A percentile compares a stretch with the other conserved stretches of the same genome.
These are phyloP conservation scores for Sanderia malayensis DNA, from an alignment of 30 jellyfish, hydroid and myxozoan species.

Conservation along the genomic window DNA sequence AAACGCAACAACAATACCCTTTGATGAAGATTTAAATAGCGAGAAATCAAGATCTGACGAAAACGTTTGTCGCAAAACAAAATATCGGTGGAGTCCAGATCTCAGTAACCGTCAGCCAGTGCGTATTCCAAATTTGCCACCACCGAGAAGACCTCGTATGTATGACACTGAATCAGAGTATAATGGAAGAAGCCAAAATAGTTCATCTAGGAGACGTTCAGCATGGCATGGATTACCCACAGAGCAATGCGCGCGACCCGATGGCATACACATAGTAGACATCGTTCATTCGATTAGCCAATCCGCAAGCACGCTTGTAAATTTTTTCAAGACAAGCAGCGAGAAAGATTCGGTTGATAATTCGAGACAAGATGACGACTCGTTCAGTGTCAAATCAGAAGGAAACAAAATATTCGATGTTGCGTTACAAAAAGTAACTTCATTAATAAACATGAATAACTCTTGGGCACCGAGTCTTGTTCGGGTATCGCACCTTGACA, in stretches of 20 bases:
- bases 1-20: constrained; percentile 35
- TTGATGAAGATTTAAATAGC: constrained; percentile 27
- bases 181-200: constrained; percentile 28
- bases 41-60: constrained; percentile 25
- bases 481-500: constrained; percentile 34
- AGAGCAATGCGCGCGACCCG: constrained; percentile 48
- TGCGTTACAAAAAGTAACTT: constrained; percentile 43
- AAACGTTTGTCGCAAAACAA: constrained; percentile 13
- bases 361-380: constrained; percentile 25
- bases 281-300: constrained; percentile 42
- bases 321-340: not conserved
- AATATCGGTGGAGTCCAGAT: constrained; percentile 68
- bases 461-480: constrained; percentile 45
- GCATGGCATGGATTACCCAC: constrained; percentile 72
- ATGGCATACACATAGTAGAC: constrained; percentile 35
- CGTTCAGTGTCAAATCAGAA: constrained; percentile 56
- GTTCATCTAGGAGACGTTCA: constrained; percentile 10
- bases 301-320: constrained; percentile 41
- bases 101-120: constrained; percentile 39
- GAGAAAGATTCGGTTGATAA: constrained; percentile 30
- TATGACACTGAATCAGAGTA: constrained; percentile 15
- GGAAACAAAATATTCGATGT: constrained; percentile 38
- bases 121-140: constrained; percentile 49
- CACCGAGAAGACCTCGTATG: constrained; percentile 42
- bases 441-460: constrained; percentile 28